Percentiles rank a stretch among this genome's conserved stretches.
phyloP scores from a whole-genome alignment of 2,888 invertebrate species.

The Apodemia duryi region DNA sequence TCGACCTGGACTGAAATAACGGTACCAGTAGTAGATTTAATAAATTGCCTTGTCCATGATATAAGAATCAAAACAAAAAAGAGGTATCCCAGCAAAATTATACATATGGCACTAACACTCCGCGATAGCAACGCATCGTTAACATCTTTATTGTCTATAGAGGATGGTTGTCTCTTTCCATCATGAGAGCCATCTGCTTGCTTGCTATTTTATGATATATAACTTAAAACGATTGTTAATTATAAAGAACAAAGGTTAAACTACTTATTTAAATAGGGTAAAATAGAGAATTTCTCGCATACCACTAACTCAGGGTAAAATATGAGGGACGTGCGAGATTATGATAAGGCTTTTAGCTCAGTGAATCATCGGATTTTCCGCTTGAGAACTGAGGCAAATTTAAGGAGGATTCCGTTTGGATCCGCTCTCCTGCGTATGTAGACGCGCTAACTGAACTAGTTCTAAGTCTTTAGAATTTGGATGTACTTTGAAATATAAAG shows the following conservation, averaged over 20 bases:
- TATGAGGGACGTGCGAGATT: constrained; percentile 75
- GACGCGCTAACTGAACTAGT: background rate
- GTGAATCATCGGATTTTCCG: constrained; percentile 75
- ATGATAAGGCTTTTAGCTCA: constrained; percentile 67
- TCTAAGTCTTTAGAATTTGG: background rate
- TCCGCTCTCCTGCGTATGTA: constrained; percentile 15
- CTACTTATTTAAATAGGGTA: constrained; percentile 50
- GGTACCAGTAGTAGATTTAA: no score
- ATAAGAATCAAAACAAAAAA: no score
- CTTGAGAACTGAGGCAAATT: constrained; percentile 66
- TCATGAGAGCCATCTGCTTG: no score
- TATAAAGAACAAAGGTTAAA: constrained; percentile 28
- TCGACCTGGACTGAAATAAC: no score
- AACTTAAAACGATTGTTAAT: background rate
- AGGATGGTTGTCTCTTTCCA: no score
- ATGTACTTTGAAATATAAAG: background rate
- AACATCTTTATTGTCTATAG: no score
- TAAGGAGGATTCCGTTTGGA: constrained; percentile 47
- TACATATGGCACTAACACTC: no score
- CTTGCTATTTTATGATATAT: no score
- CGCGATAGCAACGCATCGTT: no score
- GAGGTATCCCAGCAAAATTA: no score
- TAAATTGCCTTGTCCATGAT: no score
- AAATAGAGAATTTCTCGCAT: constrained; percentile 46
- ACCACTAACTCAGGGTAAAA: constrained; percentile 62